Base-by-base conservation (phyloP, 1,140 invertebrate genomes). In the Macrotrachela quadricornifera region DNA sequence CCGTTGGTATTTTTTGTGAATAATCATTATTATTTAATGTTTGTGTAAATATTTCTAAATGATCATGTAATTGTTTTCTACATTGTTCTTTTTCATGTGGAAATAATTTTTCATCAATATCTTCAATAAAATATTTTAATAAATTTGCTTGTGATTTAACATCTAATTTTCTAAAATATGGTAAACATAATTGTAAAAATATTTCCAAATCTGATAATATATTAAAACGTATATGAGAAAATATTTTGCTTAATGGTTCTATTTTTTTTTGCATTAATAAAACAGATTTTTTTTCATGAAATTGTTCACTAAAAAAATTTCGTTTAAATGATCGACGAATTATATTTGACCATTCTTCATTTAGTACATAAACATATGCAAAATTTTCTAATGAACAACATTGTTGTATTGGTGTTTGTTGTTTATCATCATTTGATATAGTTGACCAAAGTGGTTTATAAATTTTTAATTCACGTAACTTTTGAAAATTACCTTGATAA, bases 51-150 rank as follows among this genome's bases (percentile, higher is more conserved):
- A 49, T 49, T 6, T 37, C n/a, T 12, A 53, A 18, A 3, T 17
- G 36, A 6, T 53, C 51, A 16, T 44, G 44, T n/a, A 53, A 14
- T 14, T 43, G 43, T 43, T 53, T 53, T n/a, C 40, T 37, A 36
- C 51, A 53, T 40, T 53, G 46, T 43, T 53, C 51, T 47, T 53
- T 53, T 43, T 53, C 51, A 42, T 53, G 51, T 37, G 46, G 17
- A 38, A 43, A 53, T 36, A 40, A 45, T 17, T 53, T 53, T 30
- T 53, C 51, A 14, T 46, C 21, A 43, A 53, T 43, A 30, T 53
- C 51, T 37, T 53, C 51, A 21, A 46, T 46, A 1, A 53, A 17
- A 14, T 47, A 53, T 36, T 53, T 53, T n/a, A 53, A 36, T 30
- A 53, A 43, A 45, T 48, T 53, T 16, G 46, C 40, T 42, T 53